Evolutionary conservation across 2,888 invertebrate species (phyloP), one percentile per base, ranked within the genome.

Genomic region (Coronaproctus castanopsis): DNA sequence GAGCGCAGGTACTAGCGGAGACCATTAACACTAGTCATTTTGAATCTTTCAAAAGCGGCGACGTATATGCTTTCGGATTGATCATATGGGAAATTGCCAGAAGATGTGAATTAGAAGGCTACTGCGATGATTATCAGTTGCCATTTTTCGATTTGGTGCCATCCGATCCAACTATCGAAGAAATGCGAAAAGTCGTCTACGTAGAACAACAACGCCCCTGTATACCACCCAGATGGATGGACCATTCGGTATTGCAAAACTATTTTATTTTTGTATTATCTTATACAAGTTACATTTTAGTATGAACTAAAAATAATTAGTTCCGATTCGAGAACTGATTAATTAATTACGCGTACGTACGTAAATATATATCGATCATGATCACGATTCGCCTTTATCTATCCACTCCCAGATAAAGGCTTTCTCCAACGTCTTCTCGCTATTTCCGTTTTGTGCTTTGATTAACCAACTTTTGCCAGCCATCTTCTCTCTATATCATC

Each of bases 81-180:
- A 93, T 97, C 63, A 77, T 96, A 64, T 98, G 97, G 97, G 98
- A 98, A 76, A 85, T 96, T 66, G 82, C 89, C 3, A 79, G 92
- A 54, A 79, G 96, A 58, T 91, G 91, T 72, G 60, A 63, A 57
- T 51, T 63, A 21, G 36, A 36, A 5, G 87, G 87, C 63, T 82
- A 85, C 70, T 85, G 83, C 63, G 89, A 90, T 70, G 92, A 93
- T 64, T 95, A 92, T 75, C 90, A 92, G 72, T 79, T 95, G 68
- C 97, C 97, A 36, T 98, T 93, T 75, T 85, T 86, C 73, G 95
- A 96, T 73, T 81, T 85, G 69, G 95, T 96, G 63, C 88, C 88
- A 50, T 85, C 89, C 0, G 97, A 97, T 77, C 97, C 97, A 0
- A 83, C 87, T 54, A 83, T 95, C 63, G 96, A 96, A 65, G 93